Evolutionary conservation across 2,888 invertebrate species (phyloP).

Genomic region (Agrilus mali): DNA sequence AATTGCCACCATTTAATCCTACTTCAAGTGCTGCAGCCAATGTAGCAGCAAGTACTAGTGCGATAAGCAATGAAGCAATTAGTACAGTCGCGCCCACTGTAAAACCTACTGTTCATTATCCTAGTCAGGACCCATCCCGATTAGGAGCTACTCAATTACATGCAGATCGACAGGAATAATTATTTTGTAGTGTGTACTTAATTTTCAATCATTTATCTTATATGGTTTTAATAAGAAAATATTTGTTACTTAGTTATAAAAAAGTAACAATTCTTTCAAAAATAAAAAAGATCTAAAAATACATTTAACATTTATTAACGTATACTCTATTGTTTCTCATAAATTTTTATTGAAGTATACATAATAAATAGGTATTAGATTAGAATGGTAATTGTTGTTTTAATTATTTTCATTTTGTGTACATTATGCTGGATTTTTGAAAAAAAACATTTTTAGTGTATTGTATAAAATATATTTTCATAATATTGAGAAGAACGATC

Average conservation of each 20-base stretch:
- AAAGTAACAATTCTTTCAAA: neutral
- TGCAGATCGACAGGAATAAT: constrained; percentile 26
- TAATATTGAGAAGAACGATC: no score
- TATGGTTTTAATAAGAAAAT: neutral
- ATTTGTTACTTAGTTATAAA: no score
- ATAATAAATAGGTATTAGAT: no score
- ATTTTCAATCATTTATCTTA: neutral
- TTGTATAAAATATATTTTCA: no score
- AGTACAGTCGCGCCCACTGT: constrained; percentile 30
- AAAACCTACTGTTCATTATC: constrained; percentile 70
- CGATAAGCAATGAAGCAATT: constrained; percentile 14
- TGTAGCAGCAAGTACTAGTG: constrained; percentile 27
- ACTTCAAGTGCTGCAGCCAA: constrained; percentile 34
- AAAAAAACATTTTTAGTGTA: no score
- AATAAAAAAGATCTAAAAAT: constrained; percentile 2
- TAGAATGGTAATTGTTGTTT: no score
- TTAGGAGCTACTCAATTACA: constrained; percentile 56
- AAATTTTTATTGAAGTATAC: no score
- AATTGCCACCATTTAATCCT: constrained; percentile 29
- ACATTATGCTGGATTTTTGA: no score
- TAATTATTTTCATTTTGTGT: no score
- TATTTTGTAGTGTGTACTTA: neutral
- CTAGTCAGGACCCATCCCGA: constrained; percentile 92
- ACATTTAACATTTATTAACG: no score
- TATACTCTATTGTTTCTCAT: no score